Evolutionary conservation across 2,113 vertebrate genomes (phyloP), one percentile per base, ranked within the genome.

Genomic region (Corythaixoides concolor): DNA sequence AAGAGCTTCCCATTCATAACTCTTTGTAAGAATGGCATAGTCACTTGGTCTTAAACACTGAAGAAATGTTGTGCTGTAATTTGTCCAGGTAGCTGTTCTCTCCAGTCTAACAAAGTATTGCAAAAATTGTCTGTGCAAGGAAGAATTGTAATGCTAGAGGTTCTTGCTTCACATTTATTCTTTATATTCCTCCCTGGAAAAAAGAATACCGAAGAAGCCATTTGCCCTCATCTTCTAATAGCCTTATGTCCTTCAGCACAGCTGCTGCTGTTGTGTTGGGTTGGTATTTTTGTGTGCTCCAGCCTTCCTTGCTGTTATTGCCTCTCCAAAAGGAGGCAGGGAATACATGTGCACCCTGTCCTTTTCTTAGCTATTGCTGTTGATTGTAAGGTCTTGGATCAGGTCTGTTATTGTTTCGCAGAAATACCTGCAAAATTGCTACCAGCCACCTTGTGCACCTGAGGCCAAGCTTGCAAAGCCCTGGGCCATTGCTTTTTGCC

Each of bases 251-350:
- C 32, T 63, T 76, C 28, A 45, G 30, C 43, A 77, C 33, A 77
- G 55, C 30, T 94, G 33, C 20, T 76, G n/a, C 47, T 66, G 10
- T 28, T 67, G 33, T 28, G 23, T 52, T 80, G 41, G 41, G 9
- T 37, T 32, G 39, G 39, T 30, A 5, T 22, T 32, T 80, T 53
- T 60, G 10, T n/a, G 15, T 4, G 1, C 15, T 89, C 59, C 26
- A 81, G 47, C 9, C 32, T 73, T 93, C 20, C 32, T 69, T 69
- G 37, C 60, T 95, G 41, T 18, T 59, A 9, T 1, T 85, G 30
- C 19, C 28, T 28, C 12, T 47, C 50, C 67, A 35, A 52, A 64
- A n/a, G 12, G 8, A 2, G 0, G 0, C 9, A 26, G 16, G 45
- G 41, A 62, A 30, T 62, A 15, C 3, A 6, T 19, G 7, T 47